Evolutionary conservation across 2,113 vertebrate species (phyloP), one percentile per base, ranked within the genome.

Genomic region (Cryptomyrus ogoouensis): DNA sequence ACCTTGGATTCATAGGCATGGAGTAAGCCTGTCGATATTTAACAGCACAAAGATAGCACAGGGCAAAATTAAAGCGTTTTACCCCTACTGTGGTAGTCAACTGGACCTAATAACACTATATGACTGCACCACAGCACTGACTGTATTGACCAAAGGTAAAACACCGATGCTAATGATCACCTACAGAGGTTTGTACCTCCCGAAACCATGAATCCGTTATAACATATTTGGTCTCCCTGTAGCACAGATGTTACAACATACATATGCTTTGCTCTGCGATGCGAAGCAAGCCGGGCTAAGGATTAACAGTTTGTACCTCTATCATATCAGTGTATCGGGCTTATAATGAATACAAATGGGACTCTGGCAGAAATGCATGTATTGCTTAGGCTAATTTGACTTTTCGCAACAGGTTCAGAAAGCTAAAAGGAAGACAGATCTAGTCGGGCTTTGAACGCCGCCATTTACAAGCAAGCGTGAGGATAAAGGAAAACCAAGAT

Each of bases 391-490:
- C 50, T 19, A 39, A n/a, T 49, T n/a, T 87, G 31, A 87, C 24
- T 86, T 86, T 70, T 50, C 44, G 47, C 44, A 47, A 86, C 44
- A 50, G 27, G 83, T 50, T 56, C 15, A 56, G 85, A 56, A 87
- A 31, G 27, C n/a, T 53, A 12, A 15, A 35, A 56, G 47, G 15
- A 39, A 35, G 56, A 35, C 15, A 10, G 35, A 87, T 39, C 50
- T 56, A 53, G 50, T 42, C n/a, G 56, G 49, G 47, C 52, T 53
- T 52, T 27, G 44, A 49, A 7, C 4, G 44, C 24, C 24, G 44
- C 24, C 19, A 17, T 49, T n/a, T 44, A 24, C 42, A 47, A 84
- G 47, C 90, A 92, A 80, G 84, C 27, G 80, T 91, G 91, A 58
- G 39, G 66, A 47, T 90, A 80, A n/a, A 7, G n/a, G 44, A 91